phyloP scores from a whole-genome alignment of 1,140 invertebrate species.

The Drosophila parabipectinata region DNA sequence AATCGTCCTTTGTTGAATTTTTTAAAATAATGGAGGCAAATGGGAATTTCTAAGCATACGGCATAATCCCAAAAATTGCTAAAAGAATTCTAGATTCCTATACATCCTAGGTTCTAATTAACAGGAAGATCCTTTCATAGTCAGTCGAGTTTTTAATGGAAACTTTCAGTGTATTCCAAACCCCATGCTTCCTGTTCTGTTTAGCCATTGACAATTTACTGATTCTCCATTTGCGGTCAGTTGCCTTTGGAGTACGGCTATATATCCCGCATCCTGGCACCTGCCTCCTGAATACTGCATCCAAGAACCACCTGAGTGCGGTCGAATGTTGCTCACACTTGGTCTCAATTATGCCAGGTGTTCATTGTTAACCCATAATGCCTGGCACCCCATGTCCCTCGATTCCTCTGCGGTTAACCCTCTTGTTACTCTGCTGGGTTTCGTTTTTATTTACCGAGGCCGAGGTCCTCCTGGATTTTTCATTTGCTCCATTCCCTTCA shows the following conservation, averaged over 20 bases:
- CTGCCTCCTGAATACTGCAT: neutral
- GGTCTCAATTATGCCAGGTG: conserved; percentile 50
- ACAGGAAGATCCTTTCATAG: no score
- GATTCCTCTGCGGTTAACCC: conserved; percentile 24
- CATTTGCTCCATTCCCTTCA: conserved; percentile 28
- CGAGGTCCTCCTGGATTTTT: conserved; percentile 6
- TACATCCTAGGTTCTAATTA: no score
- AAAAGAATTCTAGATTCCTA: neutral
- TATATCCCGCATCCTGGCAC: conserved; percentile 8
- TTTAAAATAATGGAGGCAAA: conserved; percentile 1
- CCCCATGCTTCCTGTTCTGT: neutral
- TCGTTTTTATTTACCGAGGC: conserved; percentile 57
- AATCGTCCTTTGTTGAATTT: conserved; percentile 32
- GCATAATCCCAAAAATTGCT: neutral
- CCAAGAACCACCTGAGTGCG: conserved; percentile 14
- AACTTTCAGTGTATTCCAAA: neutral
- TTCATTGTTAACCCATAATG: conserved; percentile 50
- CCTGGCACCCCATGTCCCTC: neutral
- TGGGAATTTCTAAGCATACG: neutral
- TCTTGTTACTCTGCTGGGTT: conserved; percentile 16
- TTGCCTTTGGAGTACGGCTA: conserved; percentile 6
- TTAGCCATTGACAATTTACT: neutral
- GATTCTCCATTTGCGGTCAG: conserved; percentile 30
- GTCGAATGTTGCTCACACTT: conserved; percentile 13
- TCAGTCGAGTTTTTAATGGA: no score